Evolutionary conservation across 2,797 vertebrate species (phyloP).

Genomic region (Malacoraja senta): DNA sequence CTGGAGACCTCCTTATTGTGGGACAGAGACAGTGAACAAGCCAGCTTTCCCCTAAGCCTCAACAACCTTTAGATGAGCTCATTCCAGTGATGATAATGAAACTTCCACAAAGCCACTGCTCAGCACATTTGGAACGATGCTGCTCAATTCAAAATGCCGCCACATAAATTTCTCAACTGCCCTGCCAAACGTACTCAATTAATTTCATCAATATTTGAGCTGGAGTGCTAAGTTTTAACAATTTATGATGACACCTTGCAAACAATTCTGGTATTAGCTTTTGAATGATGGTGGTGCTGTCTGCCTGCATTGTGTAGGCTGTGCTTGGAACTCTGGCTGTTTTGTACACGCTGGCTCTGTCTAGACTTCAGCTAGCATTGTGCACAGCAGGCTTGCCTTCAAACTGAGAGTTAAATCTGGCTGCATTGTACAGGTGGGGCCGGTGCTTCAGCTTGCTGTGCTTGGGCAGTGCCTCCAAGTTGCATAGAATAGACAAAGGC

Average conservation of each 20-base stretch:
- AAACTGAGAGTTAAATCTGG: no score
- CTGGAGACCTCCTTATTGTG: neutral
- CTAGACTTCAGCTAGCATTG: no score
- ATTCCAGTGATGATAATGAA: neutral
- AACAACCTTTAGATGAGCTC: conserved; percentile 1
- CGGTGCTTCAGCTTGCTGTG: no score
- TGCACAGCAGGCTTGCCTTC: no score
- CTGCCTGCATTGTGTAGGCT: neutral
- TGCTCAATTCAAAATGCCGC: neutral
- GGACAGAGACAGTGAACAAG: conserved; percentile 2
- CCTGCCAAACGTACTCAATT: neutral
- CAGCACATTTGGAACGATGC: neutral
- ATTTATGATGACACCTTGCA: neutral
- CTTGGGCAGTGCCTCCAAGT: no score
- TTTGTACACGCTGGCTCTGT: neutral
- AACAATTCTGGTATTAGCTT: neutral
- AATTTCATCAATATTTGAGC: conserved; percentile 17
- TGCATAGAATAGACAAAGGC: no score
- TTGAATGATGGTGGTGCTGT: neutral
- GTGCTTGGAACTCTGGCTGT: neutral
- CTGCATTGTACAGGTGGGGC: no score
- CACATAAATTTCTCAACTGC: neutral
- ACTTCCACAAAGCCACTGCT: neutral
- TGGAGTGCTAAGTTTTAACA: neutral
- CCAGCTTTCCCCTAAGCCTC: neutral